These are phyloP conservation scores for Pampusana beccarii DNA, from an alignment of 2,113 vertebrate genomes.

Conservation along the genomic window DNA sequence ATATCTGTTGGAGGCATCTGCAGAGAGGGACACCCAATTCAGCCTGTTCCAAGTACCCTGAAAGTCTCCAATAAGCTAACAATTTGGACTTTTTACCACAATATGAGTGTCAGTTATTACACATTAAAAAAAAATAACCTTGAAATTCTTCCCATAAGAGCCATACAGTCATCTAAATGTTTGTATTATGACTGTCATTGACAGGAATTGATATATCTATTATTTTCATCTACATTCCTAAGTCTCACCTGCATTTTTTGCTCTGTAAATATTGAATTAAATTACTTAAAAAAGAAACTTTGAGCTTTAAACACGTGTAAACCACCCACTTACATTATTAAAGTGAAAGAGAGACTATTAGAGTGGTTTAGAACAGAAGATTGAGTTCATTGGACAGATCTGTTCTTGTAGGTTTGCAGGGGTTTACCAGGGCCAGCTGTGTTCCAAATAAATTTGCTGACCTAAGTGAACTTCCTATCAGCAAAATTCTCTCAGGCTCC, in stretches of 20 bases:
- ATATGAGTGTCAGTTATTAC: not conserved
- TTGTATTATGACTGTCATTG: not conserved
- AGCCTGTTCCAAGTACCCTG: not conserved
- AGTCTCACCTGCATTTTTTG: conserved; percentile 5
- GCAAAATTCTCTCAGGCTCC: conserved; percentile 71
- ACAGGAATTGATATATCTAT: not conserved
- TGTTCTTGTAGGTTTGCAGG: conserved; percentile 25
- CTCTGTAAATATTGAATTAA: conserved; percentile 33
- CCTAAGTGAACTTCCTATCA: conserved; percentile 76
- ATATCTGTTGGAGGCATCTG: not conserved
- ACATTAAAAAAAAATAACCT: not conserved
- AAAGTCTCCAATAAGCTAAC: not conserved
- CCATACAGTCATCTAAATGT: not conserved
- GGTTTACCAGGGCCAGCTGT: conserved; percentile 60
- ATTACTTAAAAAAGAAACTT: conserved; percentile 9
- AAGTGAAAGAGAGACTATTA: not conserved
- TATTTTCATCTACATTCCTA: not conserved
- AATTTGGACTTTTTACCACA: not conserved
- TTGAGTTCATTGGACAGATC: conserved; percentile 15
- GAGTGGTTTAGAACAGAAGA: not conserved
- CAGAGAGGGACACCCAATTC: not conserved
- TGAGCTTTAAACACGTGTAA: not conserved
- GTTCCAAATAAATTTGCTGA: conserved; percentile 69
- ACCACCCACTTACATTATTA: not conserved
- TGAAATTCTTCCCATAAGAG: not conserved